These are phyloP conservation scores for Eupithecia insigniata DNA, from an alignment of 2,888 invertebrate genomes.

Conservation along the genomic window DNA sequence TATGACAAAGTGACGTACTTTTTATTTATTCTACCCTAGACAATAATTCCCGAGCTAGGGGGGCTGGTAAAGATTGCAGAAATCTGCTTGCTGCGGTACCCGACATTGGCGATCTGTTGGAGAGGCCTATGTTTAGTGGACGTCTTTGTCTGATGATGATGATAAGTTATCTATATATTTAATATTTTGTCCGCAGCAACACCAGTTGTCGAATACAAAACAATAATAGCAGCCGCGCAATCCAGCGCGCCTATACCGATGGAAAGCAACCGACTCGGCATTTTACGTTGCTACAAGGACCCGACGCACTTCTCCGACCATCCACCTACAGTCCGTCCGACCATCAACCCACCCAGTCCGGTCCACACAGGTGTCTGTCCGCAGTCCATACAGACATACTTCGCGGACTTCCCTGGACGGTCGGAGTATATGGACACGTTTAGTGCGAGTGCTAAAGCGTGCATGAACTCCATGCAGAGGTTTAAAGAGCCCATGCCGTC, in stretches of 20 bases:
- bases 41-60: no score
- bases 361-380: slow-evolving; percentile 77
- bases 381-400: slow-evolving; percentile 79
- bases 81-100: no score
- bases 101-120: no score
- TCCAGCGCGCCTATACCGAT: slow-evolving; percentile 85
- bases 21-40: no score
- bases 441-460: slow-evolving; percentile 84
- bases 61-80: no score
- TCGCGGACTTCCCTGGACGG: slow-evolving; percentile 82
- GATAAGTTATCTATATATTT: not conserved
- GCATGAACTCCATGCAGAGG: slow-evolving; percentile 85
- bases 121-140: no score
- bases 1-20: no score
- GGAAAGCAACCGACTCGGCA: slow-evolving; percentile 81
- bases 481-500: slow-evolving; percentile 86
- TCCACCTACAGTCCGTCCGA: slow-evolving; percentile 81
- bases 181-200: slow-evolving; percentile 63
- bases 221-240: slow-evolving; percentile 85
- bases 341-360: slow-evolving; percentile 78
- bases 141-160: no score
- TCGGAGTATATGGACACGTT: slow-evolving; percentile 86
- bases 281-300: slow-evolving; percentile 85
- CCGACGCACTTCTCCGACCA: slow-evolving; percentile 83
- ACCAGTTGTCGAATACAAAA: slow-evolving; percentile 81